Evolutionary conservation across 2,888 invertebrate species (phyloP).

Genomic region (Erpobdella octoculata): DNA sequence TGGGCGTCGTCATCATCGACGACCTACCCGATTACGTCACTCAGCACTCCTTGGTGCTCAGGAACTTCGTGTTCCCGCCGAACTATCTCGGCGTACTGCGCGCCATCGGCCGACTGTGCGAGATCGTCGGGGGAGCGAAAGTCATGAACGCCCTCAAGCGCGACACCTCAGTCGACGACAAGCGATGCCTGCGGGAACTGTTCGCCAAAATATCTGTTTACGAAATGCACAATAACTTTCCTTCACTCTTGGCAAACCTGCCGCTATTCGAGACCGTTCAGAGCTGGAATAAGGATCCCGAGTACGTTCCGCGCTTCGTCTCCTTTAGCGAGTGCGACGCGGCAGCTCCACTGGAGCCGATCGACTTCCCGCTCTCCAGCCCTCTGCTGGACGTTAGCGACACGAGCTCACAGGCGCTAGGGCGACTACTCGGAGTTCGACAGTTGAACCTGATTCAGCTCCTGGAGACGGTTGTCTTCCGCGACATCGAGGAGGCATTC

Average conservation of each 20-base stretch:
- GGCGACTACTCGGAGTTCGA: conserved; percentile 31
- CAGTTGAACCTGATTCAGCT: conserved; percentile 30
- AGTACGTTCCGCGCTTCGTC: conserved; percentile 28
- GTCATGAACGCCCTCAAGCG: background rate
- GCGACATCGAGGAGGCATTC: conserved; percentile 35
- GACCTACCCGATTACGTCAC: conserved; percentile 35
- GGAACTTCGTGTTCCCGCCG: conserved; percentile 35
- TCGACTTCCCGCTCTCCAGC: conserved; percentile 33
- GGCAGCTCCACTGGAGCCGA: conserved; percentile 34
- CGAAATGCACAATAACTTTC: conserved; percentile 32
- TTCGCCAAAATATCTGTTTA: conserved; percentile 34
- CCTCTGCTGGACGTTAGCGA: conserved; percentile 32
- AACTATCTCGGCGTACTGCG: conserved; percentile 36
- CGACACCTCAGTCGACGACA: conserved; percentile 27
- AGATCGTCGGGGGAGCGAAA: background rate
- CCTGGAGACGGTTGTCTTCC: conserved; percentile 35
- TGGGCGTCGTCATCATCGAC: conserved; percentile 35
- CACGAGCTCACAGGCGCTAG: conserved; percentile 31
- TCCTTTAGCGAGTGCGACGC: conserved; percentile 30
- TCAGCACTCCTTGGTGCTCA: conserved; percentile 32
- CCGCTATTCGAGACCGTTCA: conserved; percentile 37
- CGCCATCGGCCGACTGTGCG: conserved; percentile 25
- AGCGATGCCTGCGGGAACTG: conserved; percentile 32
- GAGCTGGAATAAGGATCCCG: conserved; percentile 9
- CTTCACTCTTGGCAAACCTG: conserved; percentile 31